Conservation (phyloP, 1,140 invertebrate genomes). For the Panagrolaimus sp. region DNA sequence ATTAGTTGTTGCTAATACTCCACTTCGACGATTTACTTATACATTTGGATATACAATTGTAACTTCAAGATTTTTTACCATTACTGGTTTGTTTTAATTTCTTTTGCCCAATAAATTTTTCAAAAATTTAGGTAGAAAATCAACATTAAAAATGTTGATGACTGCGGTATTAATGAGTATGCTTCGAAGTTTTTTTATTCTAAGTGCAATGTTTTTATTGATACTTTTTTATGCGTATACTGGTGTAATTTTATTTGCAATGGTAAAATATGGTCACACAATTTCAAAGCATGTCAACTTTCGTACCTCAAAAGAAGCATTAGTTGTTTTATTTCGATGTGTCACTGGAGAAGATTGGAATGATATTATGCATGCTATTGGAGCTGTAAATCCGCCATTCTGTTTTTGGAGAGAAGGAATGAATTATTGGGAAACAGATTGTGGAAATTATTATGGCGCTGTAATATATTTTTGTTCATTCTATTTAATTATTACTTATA, state of each 20-base stretch:
- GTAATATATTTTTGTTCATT: conserved; percentile 96
- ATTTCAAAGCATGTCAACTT: conserved; percentile 92
- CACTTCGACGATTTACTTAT: conserved; percentile 64
- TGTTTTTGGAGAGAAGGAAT: conserved; percentile 73
- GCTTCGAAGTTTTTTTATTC: conserved; percentile 99
- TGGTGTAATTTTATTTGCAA: conserved; percentile 95
- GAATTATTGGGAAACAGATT: conserved; percentile 99
- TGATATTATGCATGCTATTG: conserved; percentile 84
- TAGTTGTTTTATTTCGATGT: conserved; percentile 94
- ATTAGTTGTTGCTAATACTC: conserved; percentile 19
- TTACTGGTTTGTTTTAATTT: conserved; percentile 67
- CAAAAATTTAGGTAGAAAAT: conserved; percentile 52
- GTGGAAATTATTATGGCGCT: conserved; percentile 72
- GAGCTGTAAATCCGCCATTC: conserved; percentile 70
- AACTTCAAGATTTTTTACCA: conserved; percentile 95
- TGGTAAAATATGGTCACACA: conserved; percentile 96
- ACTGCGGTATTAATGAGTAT: conserved; percentile 91
- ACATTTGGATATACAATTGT: conserved; percentile 96
- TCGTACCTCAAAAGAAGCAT: conserved; percentile 86
- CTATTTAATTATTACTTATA: conserved; percentile 99
- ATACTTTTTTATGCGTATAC: conserved; percentile 97
- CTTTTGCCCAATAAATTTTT: not conserved
- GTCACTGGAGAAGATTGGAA: conserved; percentile 99
- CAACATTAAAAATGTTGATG: conserved; percentile 99
- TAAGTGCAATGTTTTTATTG: conserved; percentile 97